Conservation (phyloP, 2,113 vertebrate species). For the Eudyptes chrysolophus region DNA sequence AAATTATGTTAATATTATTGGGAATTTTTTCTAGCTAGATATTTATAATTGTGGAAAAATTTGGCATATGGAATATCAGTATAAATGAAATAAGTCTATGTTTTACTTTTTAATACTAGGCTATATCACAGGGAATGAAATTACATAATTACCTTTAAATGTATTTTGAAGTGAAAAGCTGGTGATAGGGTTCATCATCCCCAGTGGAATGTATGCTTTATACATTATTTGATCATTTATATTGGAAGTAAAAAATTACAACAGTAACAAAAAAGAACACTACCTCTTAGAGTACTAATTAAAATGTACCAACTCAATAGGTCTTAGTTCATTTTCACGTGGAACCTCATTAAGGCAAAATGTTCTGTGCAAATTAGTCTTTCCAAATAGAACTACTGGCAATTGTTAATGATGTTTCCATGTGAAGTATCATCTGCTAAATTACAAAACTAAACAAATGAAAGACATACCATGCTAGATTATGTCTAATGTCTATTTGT, state of each 20-base stretch:
- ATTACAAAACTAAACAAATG: not conserved
- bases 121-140: not conserved
- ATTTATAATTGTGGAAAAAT: not conserved
- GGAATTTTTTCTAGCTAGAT: not conserved
- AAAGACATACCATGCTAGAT: not conserved
- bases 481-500: not conserved
- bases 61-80: not conserved
- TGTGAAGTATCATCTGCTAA: constrained; percentile 13
- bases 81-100: not conserved
- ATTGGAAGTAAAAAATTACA: not conserved
- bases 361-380: constrained; percentile 37
- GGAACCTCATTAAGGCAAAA: constrained; percentile 40
- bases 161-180: not conserved
- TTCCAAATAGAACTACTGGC: constrained; percentile 24
- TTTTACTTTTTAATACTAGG: not conserved
- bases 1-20: not conserved
- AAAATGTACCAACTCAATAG: constrained; percentile 27
- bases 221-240: not conserved
- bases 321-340: constrained; percentile 20
- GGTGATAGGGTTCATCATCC: not conserved
- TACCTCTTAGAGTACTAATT: not conserved
- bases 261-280: not conserved
- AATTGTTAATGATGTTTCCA: constrained; percentile 40
- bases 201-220: not conserved
- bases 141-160: not conserved